Base-by-base conservation (phyloP, 1,140 invertebrate genomes). In the Drosophila leontia region DNA sequence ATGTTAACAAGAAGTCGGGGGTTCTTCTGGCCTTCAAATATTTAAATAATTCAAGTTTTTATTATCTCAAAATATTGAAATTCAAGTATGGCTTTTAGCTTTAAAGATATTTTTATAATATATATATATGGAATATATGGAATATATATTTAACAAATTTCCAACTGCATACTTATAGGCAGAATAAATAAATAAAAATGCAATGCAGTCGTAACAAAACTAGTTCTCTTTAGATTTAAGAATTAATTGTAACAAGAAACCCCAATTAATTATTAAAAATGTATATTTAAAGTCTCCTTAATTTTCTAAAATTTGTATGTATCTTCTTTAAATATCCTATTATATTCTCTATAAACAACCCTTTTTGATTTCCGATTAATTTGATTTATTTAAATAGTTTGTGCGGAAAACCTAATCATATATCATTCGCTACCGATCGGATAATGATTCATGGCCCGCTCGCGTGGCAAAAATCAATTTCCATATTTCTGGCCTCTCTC, bases 391-490 rank as follows among this genome's bases (percentile, higher is more conserved):
- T 11, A 19, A 11, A 41, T 56, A 26, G 15, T 42, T 42, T 17
- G 3, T 42, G 26, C 9, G 26, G 26, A 44, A 60, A 35, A 26
- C 3, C 47, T 5, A 26, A 6, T 26, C 4, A 65, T 53, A 17
- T 53, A 67, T 65, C 42, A 34, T n/a, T 4, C 26, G 7, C 7
- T 9, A 23, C 19, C n/a, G 67, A 59, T 72, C 42, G 19, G 53
- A 50, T 59, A 59, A 71, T 71, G 65, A 59, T 59, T 59, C 44
- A 71, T 59, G 44, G 3, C 1, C 12, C 17, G 17, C 12, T 56
- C 11, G 23, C 42, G 50, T 55, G 42, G 41, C 29, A 9, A 71
- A 72, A 72, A 59, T 71, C 53, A 50, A 71, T 72, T 59, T 72
- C 67, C 44, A 72, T 51, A 44, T 15, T 42, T 59, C 35, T 17